These are phyloP conservation scores for Drosophila meridiana DNA, from an alignment of 2,888 invertebrate species.

Conservation along the genomic window DNA sequence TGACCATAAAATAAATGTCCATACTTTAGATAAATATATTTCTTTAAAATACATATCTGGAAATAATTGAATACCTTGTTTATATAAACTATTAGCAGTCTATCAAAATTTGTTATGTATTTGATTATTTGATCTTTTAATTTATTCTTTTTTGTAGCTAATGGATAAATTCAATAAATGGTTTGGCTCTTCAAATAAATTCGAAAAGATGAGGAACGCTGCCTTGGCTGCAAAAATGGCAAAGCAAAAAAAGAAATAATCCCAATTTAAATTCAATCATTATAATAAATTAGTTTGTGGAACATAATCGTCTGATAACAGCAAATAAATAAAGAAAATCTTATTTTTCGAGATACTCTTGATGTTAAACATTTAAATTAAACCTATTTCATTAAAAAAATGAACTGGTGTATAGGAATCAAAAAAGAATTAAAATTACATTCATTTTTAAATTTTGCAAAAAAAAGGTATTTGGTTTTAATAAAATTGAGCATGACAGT, in stretches of 20 bases:
- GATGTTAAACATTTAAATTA: no score
- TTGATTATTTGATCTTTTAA: not conserved
- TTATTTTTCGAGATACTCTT: no score
- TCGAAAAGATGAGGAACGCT: constrained; percentile 47
- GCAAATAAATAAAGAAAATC: not conserved
- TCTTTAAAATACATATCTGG: no score
- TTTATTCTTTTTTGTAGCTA: constrained; percentile 48
- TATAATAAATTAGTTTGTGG: not conserved
- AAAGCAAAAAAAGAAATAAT: constrained; percentile 51
- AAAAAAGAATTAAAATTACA: no score
- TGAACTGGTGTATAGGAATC: no score
- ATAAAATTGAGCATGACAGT: not conserved
- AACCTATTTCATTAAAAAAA: no score
- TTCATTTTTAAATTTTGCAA: no score
- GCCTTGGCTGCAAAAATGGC: constrained; percentile 48
- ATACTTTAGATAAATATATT: no score
- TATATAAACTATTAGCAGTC: no score
- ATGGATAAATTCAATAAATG: constrained; percentile 75
- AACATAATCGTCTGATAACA: not conserved
- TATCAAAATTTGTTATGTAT: no score
- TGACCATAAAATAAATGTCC: no score
- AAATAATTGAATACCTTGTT: no score
- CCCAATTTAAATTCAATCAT: not conserved
- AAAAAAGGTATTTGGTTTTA: not conserved
- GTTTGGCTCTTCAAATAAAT: constrained; percentile 66